phyloP scores from a whole-genome alignment of 2,113 vertebrate species.

The crab-eating macaque (Macaca fascicularis) region DNA sequence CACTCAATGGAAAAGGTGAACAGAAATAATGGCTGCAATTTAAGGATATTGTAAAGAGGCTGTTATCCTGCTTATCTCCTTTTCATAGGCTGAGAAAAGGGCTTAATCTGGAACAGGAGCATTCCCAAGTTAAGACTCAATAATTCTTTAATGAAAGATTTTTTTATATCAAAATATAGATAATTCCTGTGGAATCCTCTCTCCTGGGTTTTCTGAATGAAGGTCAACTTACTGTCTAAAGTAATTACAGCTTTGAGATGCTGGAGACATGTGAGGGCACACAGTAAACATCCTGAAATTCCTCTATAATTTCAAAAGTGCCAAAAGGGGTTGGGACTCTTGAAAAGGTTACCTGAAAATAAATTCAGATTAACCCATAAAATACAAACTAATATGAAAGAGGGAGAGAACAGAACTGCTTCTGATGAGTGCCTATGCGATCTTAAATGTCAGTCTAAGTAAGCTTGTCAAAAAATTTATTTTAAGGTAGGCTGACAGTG shows the following conservation, averaged over 20 bases:
- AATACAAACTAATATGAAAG: neutral
- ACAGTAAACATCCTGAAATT: neutral
- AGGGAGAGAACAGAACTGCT: neutral
- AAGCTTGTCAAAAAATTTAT: neutral
- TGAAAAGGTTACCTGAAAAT: constrained; percentile 10
- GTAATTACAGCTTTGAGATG: neutral
- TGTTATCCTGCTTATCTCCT: neutral
- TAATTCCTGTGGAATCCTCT: neutral
- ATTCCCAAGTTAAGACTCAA: neutral
- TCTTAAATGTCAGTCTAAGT: neutral
- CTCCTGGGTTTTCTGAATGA: neutral
- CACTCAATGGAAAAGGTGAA: neutral
- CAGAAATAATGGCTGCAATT: neutral
- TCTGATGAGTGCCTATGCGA: neutral
- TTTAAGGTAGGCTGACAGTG: neutral
- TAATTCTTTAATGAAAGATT: neutral
- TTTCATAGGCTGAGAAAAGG: neutral
- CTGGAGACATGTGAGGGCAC: neutral
- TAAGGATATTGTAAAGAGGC: neutral
- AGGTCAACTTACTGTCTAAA: neutral
- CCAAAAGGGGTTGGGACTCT: neutral
- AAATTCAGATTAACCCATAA: neutral
- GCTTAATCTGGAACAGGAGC: neutral
- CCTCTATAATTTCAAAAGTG: neutral
- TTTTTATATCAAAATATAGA: neutral